A percentile compares a stretch with the other conserved stretches of the same genome.
Conservation (phyloP, 2,113 vertebrate species). For the Phaethon lepturus region DNA sequence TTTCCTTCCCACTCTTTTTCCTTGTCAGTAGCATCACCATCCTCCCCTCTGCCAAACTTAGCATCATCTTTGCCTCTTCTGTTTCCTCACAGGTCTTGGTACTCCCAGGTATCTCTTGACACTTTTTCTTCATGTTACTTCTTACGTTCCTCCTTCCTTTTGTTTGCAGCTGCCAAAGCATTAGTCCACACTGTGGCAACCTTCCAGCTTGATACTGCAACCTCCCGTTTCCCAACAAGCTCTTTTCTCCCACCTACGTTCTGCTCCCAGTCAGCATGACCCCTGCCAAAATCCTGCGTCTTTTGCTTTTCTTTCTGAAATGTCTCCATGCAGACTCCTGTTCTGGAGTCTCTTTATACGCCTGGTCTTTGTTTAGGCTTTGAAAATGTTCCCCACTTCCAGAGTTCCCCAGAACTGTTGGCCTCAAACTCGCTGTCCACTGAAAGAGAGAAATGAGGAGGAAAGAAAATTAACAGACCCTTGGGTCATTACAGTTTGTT, state of each 20-base stretch:
- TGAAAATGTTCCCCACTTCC: not conserved
- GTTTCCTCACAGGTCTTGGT: not conserved
- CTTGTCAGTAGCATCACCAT: not conserved
- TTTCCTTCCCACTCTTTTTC: not conserved
- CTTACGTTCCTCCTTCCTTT: not conserved
- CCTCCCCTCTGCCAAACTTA: not conserved
- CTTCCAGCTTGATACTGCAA: slow-evolving; percentile 55
- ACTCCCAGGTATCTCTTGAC: not conserved
- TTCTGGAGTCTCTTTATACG: not conserved
- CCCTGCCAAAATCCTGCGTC: not conserved
- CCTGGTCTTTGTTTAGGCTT: not conserved
- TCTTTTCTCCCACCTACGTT: slow-evolving; percentile 23
- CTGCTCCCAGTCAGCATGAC: not conserved
- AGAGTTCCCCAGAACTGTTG: not conserved
- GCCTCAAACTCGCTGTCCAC: not conserved
- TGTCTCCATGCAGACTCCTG: not conserved
- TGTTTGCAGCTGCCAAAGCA: slow-evolving; percentile 41
- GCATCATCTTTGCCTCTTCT: not conserved
- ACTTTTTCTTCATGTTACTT: not conserved
- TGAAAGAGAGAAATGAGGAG: slow-evolving; percentile 8
- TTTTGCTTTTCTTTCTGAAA: slow-evolving; percentile 2
- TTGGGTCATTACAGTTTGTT: slow-evolving; percentile 15
- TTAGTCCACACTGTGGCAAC: slow-evolving; percentile 49
- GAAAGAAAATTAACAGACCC: not conserved
- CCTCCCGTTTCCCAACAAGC: not conserved